Percentiles rank a stretch among this genome's conserved stretches.
phyloP scores from a whole-genome alignment of 2,888 invertebrate genomes.

The Eucera pruinosa region DNA sequence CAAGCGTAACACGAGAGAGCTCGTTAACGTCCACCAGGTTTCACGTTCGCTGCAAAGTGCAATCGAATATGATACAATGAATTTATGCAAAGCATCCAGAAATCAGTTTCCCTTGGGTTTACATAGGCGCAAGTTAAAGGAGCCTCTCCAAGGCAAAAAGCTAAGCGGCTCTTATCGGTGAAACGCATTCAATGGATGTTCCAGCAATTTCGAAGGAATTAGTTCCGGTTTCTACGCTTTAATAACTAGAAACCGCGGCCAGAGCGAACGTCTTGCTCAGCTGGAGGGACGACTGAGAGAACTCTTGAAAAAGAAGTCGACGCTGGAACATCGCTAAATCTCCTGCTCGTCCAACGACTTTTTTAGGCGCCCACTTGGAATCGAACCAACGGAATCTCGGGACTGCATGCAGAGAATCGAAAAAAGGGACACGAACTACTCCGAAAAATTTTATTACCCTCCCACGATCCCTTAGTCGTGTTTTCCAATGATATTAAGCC shows the following conservation, averaged over 20 bases:
- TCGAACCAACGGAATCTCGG: slow-evolving; percentile 53
- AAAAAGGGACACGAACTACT: slow-evolving; percentile 21
- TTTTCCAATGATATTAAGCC: slow-evolving; percentile 31
- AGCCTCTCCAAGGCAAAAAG: not conserved
- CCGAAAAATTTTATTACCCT: slow-evolving; percentile 53
- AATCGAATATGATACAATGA: not conserved
- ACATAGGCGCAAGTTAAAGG: not conserved
- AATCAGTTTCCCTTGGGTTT: not conserved
- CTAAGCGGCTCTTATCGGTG: not conserved
- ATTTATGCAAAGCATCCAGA: not conserved
- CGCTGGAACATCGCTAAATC: slow-evolving; percentile 49
- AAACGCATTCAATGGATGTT: not conserved
- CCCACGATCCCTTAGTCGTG: slow-evolving; percentile 1
- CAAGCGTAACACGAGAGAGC: not conserved
- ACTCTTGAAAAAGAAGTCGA: slow-evolving; percentile 34
- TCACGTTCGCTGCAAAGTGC: not conserved
- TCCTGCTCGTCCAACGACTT: slow-evolving; percentile 49
- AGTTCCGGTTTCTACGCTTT: slow-evolving; percentile 35
- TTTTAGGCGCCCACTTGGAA: slow-evolving; percentile 58
- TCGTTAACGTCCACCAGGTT: slow-evolving; percentile 14
- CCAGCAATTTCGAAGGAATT: slow-evolving; percentile 21
- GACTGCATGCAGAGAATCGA: slow-evolving; percentile 25
- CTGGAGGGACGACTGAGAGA: not conserved
- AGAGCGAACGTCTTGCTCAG: slow-evolving; percentile 18
- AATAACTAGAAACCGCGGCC: slow-evolving; percentile 24